Evolutionary conservation across 2,888 invertebrate species (phyloP).

Genomic region (Heliconius sara): DNA sequence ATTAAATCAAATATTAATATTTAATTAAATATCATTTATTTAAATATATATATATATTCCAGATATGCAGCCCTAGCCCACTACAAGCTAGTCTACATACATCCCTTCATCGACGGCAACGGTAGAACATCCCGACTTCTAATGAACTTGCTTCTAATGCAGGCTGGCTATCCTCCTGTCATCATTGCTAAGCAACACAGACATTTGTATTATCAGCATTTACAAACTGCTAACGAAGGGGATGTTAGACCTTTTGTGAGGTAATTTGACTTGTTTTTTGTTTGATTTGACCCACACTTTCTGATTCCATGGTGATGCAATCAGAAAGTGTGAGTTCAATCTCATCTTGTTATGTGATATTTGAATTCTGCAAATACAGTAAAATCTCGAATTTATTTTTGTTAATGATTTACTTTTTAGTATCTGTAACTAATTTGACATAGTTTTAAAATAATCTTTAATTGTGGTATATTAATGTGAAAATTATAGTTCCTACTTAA

Average conservation of each 20-base stretch:
- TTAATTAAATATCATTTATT: no score
- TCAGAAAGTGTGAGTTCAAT: neutral
- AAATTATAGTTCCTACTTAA: no score
- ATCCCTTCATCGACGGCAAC: slow-evolving; percentile 98
- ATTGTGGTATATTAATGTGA: no score
- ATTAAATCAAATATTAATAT: no score
- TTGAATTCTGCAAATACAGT: no score
- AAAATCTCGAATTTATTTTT: no score
- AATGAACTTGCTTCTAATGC: slow-evolving; percentile 98
- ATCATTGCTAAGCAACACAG: slow-evolving; percentile 95
- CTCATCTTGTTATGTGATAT: neutral
- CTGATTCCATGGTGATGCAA: neutral
- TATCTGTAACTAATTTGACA: no score
- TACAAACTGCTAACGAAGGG: slow-evolving; percentile 96
- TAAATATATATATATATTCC: slow-evolving; percentile 14
- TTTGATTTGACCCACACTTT: neutral
- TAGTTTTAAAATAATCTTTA: no score
- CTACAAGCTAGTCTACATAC: slow-evolving; percentile 98
- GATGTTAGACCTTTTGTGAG: slow-evolving; percentile 97
- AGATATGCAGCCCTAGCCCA: slow-evolving; percentile 98
- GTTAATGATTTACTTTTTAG: no score
- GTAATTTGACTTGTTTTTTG: slow-evolving; percentile 50
- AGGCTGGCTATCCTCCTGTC: slow-evolving; percentile 97
- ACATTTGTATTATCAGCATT: slow-evolving; percentile 93
- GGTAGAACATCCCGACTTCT: slow-evolving; percentile 97